Base-by-base conservation (phyloP, 2,888 invertebrate species). In the Fabriciana adippe region DNA sequence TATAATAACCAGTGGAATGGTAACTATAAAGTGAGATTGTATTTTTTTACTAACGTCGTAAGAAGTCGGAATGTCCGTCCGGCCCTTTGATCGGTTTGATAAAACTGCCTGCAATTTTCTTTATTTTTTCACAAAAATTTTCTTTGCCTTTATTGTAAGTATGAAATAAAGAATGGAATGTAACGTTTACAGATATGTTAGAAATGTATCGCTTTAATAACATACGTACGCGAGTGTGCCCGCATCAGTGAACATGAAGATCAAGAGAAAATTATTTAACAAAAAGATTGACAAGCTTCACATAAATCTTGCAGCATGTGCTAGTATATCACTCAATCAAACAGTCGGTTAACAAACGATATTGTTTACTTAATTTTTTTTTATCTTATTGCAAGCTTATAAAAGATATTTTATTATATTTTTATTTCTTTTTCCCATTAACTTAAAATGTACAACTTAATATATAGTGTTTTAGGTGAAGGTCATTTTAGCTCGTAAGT, bases 11-110 rank as follows among this genome's bases (percentile, higher is more conserved):
- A 90, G 87, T 88, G 89, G 85, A 92, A 92, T 91, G 90, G 89
- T 92, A 91, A 92, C 92, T 92, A 92, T 92, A 92, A 92, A 92
- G 92, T 88, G 84, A 92, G 91, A 92, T 92, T 92, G 91, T 92
- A 88, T 91, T 92, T 70, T 90, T 92, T 92, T 92, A 92, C 90
- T 92, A 91, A 89, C 90, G 89, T 92, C 92, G 87, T 92, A 92
- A 91, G 90, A 88, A 89, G 85, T 90, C 84, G 91, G 91, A 92
- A 92, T 90, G 90, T 85, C 87, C 88, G 89, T 83, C 84, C 88
- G 89, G 87, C 87, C 92, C 92, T 92, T 92, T 91, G 91, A 92
- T 92, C 90, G 89, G 83, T 89, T 89, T 89, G 89, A 90, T 91
- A 90, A 89, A 91, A 89, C 81, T 86, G 86, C 86, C 81, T 79